phyloP scores from a whole-genome alignment of 2,113 vertebrate species.

The Larimichthys crocea region DNA sequence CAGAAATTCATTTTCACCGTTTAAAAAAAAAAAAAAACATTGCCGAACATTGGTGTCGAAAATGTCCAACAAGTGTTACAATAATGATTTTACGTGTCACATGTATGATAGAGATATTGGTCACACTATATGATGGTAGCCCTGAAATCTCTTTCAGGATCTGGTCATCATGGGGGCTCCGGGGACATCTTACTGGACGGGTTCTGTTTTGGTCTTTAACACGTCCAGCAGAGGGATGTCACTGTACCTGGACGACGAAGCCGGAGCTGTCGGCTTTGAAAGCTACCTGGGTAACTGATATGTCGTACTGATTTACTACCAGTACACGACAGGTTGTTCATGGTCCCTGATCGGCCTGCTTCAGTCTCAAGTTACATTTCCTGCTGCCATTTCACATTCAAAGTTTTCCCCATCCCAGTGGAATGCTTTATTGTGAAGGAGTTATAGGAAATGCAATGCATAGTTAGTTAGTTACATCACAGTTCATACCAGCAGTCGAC shows the following conservation, averaged over 20 bases:
- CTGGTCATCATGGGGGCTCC: constrained; percentile 96
- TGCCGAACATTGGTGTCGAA: background rate
- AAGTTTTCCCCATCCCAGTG: background rate
- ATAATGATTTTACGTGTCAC: background rate
- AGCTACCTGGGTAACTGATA: constrained; percentile 91
- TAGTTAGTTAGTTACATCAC: too few species aligned
- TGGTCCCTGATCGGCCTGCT: background rate
- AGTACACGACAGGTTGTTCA: background rate
- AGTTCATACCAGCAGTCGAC: too few species aligned
- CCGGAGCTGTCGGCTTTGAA: constrained; percentile 87
- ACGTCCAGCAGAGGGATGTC: constrained; percentile 83
- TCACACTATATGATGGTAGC: background rate
- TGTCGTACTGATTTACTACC: background rate
- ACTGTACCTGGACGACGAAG: constrained; percentile 84
- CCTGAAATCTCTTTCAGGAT: constrained; percentile 83
- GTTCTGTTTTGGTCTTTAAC: constrained; percentile 92
- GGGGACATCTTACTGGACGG: constrained; percentile 93
- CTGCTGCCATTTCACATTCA: background rate
- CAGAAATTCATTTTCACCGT: background rate
- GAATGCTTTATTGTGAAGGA: too few species aligned
- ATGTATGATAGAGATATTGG: background rate
- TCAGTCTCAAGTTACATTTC: background rate
- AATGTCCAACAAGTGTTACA: background rate
- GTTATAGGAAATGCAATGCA: too few species aligned
- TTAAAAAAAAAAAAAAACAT: background rate